A percentile compares a stretch with the other conserved stretches of the same genome.
phyloP scores from a whole-genome alignment of 2,113 vertebrate genomes.

The Gavia stellata region DNA sequence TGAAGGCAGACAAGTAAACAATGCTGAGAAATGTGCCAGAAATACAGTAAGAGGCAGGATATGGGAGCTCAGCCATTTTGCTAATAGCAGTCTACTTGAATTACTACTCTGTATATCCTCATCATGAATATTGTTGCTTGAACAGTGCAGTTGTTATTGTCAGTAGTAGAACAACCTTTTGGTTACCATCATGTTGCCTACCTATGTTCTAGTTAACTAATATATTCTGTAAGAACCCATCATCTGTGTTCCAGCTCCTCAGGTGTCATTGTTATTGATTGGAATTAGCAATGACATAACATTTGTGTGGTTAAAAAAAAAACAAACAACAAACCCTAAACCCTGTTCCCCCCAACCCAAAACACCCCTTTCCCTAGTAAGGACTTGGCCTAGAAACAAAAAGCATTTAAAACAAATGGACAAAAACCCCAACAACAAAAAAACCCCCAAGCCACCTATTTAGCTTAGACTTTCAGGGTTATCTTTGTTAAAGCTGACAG shows the following conservation, averaged over 20 bases:
- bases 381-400: not conserved
- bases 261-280: not conserved
- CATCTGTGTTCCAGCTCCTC: not conserved
- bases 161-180: not conserved
- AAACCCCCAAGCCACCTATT: not conserved
- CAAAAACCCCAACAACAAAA: not conserved
- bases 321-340: not conserved
- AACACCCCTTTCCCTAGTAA: not conserved
- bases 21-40: not conserved
- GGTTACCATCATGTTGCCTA: not conserved
- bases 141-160: not conserved
- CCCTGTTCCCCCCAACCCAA: rapidly evolving
- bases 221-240: not conserved
- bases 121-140: not conserved
- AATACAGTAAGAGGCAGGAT: not conserved
- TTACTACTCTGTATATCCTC: not conserved
- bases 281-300: not conserved
- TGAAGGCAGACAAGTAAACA: not conserved
- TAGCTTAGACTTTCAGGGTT: not conserved
- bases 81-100: not conserved
- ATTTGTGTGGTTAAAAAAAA: not conserved
- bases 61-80: not conserved
- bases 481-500: not conserved
- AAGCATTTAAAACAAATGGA: not conserved
- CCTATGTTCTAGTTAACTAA: not conserved